Conservation (phyloP, 2,113 vertebrate genomes). For the Oncorhynchus masou region DNA sequence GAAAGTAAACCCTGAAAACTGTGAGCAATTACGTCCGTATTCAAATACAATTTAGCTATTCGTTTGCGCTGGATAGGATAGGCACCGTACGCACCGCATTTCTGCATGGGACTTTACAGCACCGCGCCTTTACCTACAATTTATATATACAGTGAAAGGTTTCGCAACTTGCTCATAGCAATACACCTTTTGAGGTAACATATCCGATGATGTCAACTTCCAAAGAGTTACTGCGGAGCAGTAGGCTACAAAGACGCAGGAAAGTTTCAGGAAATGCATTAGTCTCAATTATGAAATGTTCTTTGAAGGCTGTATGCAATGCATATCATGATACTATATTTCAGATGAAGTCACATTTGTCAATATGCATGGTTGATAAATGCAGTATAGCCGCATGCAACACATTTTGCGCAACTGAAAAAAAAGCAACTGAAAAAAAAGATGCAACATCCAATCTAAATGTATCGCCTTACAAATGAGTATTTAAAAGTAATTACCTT, state of each 20-base stretch:
- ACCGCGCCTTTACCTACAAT: not conserved
- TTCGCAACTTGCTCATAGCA: not conserved
- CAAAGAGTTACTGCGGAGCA: not conserved
- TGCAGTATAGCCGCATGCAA: not conserved
- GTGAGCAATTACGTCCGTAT: not conserved
- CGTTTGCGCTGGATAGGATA: not conserved
- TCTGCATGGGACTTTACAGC: not conserved
- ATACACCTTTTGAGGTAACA: not conserved
- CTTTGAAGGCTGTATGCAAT: not conserved
- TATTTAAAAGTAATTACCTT: slow-evolving; percentile 79
- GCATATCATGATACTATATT: not conserved
- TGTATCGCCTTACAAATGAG: not conserved
- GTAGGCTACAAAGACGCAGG: not conserved
- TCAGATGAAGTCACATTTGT: not conserved
- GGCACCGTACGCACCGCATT: not conserved
- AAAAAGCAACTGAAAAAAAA: not conserved
- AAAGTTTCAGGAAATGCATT: not conserved
- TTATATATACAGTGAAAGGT: not conserved
- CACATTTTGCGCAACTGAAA: not conserved
- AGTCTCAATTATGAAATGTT: not conserved
- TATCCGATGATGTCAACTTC: not conserved
- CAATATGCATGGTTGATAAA: not conserved
- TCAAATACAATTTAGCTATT: not conserved
- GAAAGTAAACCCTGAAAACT: not conserved
- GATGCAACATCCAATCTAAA: too few relatives aligned